Evolutionary conservation across 2,888 invertebrate species (phyloP).

Genomic region (Uropetala carovei): DNA sequence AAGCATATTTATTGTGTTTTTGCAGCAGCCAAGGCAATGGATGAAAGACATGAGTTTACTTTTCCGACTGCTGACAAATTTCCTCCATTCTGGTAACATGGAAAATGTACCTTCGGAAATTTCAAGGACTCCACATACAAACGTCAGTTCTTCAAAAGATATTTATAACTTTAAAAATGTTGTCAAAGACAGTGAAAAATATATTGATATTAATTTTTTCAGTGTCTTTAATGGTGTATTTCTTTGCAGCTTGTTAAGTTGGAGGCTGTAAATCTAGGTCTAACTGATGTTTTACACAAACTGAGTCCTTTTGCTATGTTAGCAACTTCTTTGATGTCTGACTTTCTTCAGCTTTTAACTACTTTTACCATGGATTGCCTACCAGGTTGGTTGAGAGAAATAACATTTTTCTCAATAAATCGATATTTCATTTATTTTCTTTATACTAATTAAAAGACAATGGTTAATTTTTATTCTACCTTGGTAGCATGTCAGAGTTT

Average conservation of each 20-base stretch:
- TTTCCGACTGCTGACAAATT: constrained; percentile 79
- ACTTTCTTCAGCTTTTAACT: constrained; percentile 79
- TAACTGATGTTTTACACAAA: constrained; percentile 80
- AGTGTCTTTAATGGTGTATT: not conserved
- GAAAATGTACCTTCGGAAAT: not conserved
- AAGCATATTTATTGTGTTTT: constrained; percentile 65
- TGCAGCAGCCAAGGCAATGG: constrained; percentile 75
- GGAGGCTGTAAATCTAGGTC: constrained; percentile 77
- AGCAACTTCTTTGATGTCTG: constrained; percentile 77
- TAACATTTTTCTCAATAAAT: not conserved
- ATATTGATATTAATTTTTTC: not conserved
- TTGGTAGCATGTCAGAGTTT: constrained; percentile 77
- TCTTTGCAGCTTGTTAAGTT: constrained; percentile 76
- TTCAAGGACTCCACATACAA: not conserved
- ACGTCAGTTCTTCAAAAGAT: not conserved
- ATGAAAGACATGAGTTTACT: constrained; percentile 79
- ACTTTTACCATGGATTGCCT: constrained; percentile 81
- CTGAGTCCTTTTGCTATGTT: constrained; percentile 83
- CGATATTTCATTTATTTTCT: not conserved
- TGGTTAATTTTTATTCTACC: constrained; percentile 66
- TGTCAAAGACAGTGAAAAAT: not conserved
- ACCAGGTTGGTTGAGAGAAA: constrained; percentile 76
- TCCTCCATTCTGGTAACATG: constrained; percentile 77
- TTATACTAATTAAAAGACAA: not conserved
- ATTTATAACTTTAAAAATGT: not conserved